phyloP scores from a whole-genome alignment of 2,113 vertebrate species.

The Urocitellus parryii region DNA sequence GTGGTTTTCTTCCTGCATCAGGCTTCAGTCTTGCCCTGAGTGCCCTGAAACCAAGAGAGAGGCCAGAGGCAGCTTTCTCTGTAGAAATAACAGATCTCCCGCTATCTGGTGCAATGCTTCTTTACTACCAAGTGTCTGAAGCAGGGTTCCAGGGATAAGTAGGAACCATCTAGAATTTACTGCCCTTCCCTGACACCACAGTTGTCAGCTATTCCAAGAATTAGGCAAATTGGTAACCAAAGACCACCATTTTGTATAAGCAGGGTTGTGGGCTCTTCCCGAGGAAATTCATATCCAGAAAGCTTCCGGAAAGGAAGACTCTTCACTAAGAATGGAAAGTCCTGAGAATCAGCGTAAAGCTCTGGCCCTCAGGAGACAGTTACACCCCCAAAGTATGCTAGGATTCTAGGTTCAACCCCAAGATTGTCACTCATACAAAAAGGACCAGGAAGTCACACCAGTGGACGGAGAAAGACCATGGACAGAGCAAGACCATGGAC shows the following conservation, averaged over 20 bases:
- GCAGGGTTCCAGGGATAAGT: not conserved
- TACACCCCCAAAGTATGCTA: conserved; percentile 50
- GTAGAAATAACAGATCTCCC: not conserved
- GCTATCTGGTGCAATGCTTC: not conserved
- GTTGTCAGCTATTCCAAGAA: not conserved
- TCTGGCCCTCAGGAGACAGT: not conserved
- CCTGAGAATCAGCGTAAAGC: not conserved
- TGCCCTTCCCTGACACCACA: not conserved
- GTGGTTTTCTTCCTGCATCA: conserved; percentile 4
- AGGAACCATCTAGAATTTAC: not conserved
- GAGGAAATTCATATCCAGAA: conserved; percentile 35
- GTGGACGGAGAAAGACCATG: not conserved
- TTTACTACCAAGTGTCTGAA: not conserved
- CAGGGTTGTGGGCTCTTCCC: not conserved
- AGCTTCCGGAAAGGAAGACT: not conserved
- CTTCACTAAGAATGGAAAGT: conserved; percentile 6
- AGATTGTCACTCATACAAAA: not conserved
- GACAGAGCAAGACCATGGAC: not conserved
- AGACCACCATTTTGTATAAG: conserved; percentile 54
- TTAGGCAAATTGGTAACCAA: not conserved
- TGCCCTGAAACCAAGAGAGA: not conserved
- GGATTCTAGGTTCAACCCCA: not conserved
- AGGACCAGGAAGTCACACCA: not conserved
- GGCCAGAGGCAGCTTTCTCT: not conserved
- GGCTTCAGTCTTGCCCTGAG: not conserved